Conservation (phyloP, 2,888 invertebrate genomes). For the Scelioninae gen. 2 region DNA sequence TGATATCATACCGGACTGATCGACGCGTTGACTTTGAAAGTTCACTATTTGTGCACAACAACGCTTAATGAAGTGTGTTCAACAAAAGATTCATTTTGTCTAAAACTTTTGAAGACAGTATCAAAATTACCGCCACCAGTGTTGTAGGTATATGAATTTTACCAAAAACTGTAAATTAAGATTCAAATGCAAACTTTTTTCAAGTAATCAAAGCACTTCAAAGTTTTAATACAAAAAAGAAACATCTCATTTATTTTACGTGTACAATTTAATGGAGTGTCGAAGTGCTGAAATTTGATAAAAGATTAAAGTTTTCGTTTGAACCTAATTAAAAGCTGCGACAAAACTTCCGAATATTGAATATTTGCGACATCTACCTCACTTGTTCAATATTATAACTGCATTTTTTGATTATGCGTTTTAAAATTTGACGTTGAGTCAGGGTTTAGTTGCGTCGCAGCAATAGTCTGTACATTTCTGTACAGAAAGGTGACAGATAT, state of each 20-base stretch:
- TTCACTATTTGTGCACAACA: conserved; percentile 3
- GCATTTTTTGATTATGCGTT: conserved; percentile 12
- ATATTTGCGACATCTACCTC: conserved; percentile 11
- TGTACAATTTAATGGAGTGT: neutral
- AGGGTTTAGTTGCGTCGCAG: conserved; percentile 3
- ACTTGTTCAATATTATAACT: neutral
- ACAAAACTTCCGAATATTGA: conserved; percentile 6
- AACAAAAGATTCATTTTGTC: conserved; percentile 19
- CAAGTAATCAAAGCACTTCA: neutral
- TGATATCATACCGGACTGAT: conserved; percentile 61
- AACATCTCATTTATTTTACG: too few species aligned
- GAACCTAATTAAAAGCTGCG: neutral
- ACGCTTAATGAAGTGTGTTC: conserved; percentile 43
- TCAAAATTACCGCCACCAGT: neutral
- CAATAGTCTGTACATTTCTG: conserved; percentile 48
- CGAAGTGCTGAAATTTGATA: neutral
- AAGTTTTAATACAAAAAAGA: neutral
- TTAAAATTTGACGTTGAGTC: conserved; percentile 3
- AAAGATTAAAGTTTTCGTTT: conserved; percentile 2
- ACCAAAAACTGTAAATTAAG: neutral
- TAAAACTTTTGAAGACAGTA: conserved; percentile 11
- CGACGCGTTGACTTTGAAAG: conserved; percentile 18
- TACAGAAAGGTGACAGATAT: conserved; percentile 40
- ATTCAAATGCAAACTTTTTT: conserved; percentile 7
- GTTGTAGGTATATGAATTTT: neutral